Percentiles rank a stretch among this genome's conserved stretches.
Evolutionary conservation across 2,888 invertebrate species (phyloP).

Genomic region (Cosmorhoe ocellata): DNA sequence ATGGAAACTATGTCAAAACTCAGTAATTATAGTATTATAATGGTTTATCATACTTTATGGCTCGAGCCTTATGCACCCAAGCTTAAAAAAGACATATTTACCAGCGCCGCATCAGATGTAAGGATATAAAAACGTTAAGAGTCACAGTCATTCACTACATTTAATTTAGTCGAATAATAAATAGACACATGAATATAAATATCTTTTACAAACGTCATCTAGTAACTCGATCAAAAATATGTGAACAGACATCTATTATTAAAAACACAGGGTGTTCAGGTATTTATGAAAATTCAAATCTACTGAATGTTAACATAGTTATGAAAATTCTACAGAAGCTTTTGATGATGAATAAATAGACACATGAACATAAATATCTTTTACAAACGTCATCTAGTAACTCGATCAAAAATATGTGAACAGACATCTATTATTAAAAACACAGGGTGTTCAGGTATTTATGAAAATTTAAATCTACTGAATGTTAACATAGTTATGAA

Average conservation of each 20-base stretch:
- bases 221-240: slow-evolving; percentile 4
- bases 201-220: neutral
- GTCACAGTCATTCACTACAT: too few species aligned
- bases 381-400: neutral
- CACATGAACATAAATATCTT: neutral
- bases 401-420: slow-evolving; percentile 7
- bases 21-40: too few species aligned
- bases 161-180: too few species aligned
- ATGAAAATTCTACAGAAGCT: slow-evolving; percentile 2
- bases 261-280: slow-evolving; percentile 1
- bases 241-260: neutral
- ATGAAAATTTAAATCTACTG: slow-evolving; percentile 2
- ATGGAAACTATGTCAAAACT: neutral
- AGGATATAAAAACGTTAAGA: too few species aligned
- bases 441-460: slow-evolving; percentile 8
- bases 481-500: neutral
- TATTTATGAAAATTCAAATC: slow-evolving; percentile 9
- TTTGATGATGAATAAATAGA: neutral
- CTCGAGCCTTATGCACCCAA: too few species aligned
- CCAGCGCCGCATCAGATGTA: too few species aligned
- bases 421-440: neutral
- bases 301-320: neutral
- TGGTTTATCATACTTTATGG: too few species aligned
- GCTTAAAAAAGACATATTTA: too few species aligned
- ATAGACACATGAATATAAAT: neutral